Evolutionary conservation across 2,888 invertebrate species (phyloP).

Genomic region (Platycnemis pennipes): DNA sequence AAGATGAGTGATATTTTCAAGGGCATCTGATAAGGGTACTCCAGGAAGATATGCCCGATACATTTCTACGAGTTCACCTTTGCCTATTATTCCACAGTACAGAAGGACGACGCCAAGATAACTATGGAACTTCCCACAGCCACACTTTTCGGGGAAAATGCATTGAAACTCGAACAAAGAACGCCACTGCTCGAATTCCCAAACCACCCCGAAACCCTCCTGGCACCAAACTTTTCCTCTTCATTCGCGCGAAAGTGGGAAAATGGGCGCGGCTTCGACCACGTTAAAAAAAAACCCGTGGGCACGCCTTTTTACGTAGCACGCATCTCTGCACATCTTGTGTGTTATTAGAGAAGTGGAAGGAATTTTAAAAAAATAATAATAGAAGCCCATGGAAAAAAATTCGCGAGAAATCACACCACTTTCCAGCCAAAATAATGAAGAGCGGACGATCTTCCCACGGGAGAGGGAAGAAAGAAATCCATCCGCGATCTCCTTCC

Average conservation of each 20-base stretch:
- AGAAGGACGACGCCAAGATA: too few species aligned
- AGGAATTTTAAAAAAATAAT: neutral
- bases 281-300: neutral
- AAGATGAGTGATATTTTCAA: too few species aligned
- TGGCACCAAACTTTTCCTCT: neutral
- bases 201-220: neutral
- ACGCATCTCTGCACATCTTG: too few species aligned
- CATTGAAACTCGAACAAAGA: neutral
- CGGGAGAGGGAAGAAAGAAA: too few species aligned
- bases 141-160: neutral
- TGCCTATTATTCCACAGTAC: too few species aligned
- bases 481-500: too few species aligned
- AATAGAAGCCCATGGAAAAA: neutral
- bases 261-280: neutral
- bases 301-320: too few species aligned
- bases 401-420: neutral
- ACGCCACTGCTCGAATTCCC: neutral
- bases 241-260: neutral
- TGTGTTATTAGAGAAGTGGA: neutral
- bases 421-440: neutral
- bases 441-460: neutral
- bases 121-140: too few species aligned
- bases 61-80: too few species aligned
- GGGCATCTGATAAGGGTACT: too few species aligned
- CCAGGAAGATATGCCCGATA: too few species aligned